Evolutionary conservation across 2,113 vertebrate genomes (phyloP).

Genomic region (Tychaedon coryphoeus): DNA sequence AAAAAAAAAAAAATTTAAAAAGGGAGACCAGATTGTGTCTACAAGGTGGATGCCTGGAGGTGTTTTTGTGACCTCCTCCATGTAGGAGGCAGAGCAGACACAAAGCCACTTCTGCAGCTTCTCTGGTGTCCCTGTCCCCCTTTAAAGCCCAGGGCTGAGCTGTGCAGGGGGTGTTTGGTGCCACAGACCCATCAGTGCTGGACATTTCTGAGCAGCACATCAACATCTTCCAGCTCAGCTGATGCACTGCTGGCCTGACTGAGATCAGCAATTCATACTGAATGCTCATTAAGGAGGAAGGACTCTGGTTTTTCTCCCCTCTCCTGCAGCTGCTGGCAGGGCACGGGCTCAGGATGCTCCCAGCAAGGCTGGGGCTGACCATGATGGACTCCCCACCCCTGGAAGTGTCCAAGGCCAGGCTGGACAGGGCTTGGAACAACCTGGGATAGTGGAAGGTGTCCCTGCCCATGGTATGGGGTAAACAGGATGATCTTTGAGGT

Average conservation of each 20-base stretch:
- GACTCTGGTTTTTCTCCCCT: neutral
- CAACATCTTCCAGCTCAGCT: neutral
- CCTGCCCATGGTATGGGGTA: neutral
- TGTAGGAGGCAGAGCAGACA: neutral
- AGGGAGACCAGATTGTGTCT: neutral
- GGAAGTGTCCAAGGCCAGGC: fast-evolving
- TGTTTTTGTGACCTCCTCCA: neutral
- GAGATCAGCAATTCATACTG: neutral
- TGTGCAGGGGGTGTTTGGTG: fast-evolving
- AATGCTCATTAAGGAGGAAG: neutral
- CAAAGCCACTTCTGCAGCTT: neutral
- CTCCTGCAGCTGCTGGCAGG: neutral
- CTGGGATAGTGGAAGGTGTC: neutral
- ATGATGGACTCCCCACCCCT: neutral
- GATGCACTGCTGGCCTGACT: neutral
- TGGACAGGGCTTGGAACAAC: neutral
- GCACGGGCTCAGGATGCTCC: neutral
- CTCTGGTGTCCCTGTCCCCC: neutral
- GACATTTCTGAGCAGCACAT: neutral
- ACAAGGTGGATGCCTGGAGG: neutral
- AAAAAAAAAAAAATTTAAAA: neutral
- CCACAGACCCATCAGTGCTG: neutral
- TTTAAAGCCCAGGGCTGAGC: neutral
- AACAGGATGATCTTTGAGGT: neutral
- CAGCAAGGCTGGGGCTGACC: neutral